Evolutionary conservation across 1,140 invertebrate genomes (phyloP), one percentile per base, ranked within the genome.

Genomic region (Procambarus virginalis): DNA sequence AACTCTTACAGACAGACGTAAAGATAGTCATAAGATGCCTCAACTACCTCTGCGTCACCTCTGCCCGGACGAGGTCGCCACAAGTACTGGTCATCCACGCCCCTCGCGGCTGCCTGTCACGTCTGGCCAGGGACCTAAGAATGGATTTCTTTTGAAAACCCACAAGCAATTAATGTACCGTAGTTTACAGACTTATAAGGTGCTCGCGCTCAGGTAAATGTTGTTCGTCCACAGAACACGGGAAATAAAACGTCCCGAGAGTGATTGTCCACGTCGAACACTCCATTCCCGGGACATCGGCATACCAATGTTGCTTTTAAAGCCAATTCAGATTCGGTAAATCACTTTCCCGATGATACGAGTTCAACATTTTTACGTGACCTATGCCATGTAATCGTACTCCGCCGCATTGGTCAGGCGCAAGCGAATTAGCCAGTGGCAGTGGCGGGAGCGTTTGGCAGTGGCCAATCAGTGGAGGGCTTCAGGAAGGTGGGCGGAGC

Each of bases 401-500:
- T 17, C 9, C 20, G 3, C 55, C 9, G 22, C 55, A 86, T 79
- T 86, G 84, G 84, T 48, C 75, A 48, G 73, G 55, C 84, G 84
- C 75, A 68, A 2, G 22, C 34, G 17, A 79, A 64, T 12, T 14
- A 46, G 45, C 84, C 84, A 79, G 79, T 86, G 45, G 34, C 75
- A 34, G 8, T 3, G 45, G 70, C 14, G 75, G 22, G 51, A 48
- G 1, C 14, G n/a, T 6, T 45, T 22, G 22, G 81, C 20, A 45
- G 49, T 58, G 51, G 58, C 87, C 87, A 89, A 89, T 89, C 87
- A 70, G 55, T 55, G 75, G 75, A 84, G 58, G 87, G 81, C 81
- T 89, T 89, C 87, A 83, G 58, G 81, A 14, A 10, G 70, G 87
- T 78, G 87, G 87, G 87, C 87, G 87, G 87, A 68, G 87, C 58